These are phyloP conservation scores for Pluvianellus socialis DNA, from an alignment of 2,113 vertebrate species.

Conservation along the genomic window DNA sequence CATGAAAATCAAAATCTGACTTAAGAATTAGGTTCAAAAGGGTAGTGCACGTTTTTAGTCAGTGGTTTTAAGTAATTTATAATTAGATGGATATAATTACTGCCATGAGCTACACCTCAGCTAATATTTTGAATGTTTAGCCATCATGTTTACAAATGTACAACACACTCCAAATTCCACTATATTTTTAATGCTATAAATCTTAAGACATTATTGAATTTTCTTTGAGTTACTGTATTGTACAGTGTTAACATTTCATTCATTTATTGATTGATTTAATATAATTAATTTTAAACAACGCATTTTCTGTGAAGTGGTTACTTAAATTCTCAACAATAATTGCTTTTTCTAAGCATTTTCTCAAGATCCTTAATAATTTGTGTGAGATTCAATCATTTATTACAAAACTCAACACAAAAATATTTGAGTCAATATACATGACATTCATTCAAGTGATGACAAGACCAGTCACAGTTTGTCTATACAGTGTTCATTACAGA, in stretches of 20 bases:
- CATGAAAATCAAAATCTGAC: neutral
- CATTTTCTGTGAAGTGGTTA: neutral
- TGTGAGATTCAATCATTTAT: neutral
- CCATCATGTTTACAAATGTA: fast-evolving
- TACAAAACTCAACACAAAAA: neutral
- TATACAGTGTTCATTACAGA: neutral
- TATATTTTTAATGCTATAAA: neutral
- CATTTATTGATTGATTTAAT: neutral
- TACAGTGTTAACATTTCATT: neutral
- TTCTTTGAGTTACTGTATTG: neutral
- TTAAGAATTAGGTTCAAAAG: neutral
- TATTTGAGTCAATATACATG: neutral
- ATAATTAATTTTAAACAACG: neutral
- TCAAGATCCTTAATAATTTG: neutral
- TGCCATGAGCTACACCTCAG: neutral
- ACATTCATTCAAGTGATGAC: neutral
- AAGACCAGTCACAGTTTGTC: neutral
- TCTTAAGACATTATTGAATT: neutral
- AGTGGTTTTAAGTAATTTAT: neutral
- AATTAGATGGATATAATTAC: neutral
- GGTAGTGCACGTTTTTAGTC: neutral
- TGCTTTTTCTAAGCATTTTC: neutral
- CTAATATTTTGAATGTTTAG: neutral
- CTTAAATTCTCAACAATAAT: neutral
- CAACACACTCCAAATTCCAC: neutral